These are phyloP conservation scores for Cyclura pinguis DNA, from an alignment of 2,797 vertebrate species.

Conservation along the genomic window DNA sequence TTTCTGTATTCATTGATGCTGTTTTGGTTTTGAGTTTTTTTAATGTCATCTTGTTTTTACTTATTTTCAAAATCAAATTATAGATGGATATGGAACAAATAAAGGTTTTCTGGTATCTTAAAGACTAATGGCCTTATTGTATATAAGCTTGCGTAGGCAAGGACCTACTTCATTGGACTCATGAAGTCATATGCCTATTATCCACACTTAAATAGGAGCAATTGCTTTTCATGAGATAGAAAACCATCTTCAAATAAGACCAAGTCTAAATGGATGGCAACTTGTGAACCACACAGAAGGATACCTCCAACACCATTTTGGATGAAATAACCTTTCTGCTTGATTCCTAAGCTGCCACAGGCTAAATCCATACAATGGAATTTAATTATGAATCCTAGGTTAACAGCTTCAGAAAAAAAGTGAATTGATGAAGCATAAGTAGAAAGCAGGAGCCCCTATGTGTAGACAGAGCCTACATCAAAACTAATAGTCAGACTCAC, in stretches of 20 bases:
- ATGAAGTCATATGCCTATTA: too few relatives aligned
- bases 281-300: too few relatives aligned
- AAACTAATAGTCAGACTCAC: neutral
- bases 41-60: neutral
- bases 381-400: neutral
- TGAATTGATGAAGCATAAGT: neutral
- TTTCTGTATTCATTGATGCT: accelerated
- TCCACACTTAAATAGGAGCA: neutral
- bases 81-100: neutral
- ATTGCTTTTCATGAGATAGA: neutral
- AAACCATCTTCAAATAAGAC: neutral
- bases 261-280: neutral
- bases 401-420: neutral
- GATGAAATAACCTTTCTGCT: too few relatives aligned
- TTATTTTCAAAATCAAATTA: slow-evolving; percentile 15
- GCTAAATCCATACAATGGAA: neutral
- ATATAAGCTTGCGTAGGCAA: neutral
- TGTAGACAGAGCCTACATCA: neutral
- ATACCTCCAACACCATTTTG: too few relatives aligned
- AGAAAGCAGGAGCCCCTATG: neutral
- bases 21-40: slow-evolving; percentile 18
- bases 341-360: too few relatives aligned
- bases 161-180: neutral
- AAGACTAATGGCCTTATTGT: neutral
- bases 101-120: neutral